Base-by-base conservation (phyloP, 2,113 vertebrate species). In the Triplophysa rosa region DNA sequence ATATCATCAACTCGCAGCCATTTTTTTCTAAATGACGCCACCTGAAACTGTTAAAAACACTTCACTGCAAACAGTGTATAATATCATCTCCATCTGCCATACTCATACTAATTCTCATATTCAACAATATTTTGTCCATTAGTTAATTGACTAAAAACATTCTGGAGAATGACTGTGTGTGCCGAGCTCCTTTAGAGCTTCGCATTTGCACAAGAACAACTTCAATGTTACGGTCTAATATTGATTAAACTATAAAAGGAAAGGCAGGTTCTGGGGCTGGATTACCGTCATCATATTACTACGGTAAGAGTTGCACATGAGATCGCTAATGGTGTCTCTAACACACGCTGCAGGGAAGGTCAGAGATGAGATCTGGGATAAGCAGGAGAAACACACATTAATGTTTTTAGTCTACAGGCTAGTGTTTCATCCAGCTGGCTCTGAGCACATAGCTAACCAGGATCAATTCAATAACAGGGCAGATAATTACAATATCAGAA, bases 281-380 rank as follows among this genome's bases (percentile, higher is more conserved):
- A 77, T 82, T 81, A 81, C 75, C 66, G 77, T 85, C 80, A 79
- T 83, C 82, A 81, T 83, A 81, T 81, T 81, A 79, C 67, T 67
- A 78, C 69, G 66, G 74, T 82, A 82, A 84, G 81, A 83, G 84
- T 79, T 61, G 84, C 76, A 82, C 73, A 58, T 78, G 78, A 78
- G 77, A 77, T 83, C 52, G 76, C 70, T 85, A 78, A 83, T 79
- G 78, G 82, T 81, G 82, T 63, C 77, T 9, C 80, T 84, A 82
- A 84, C 83, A 81, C 79, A 72, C 64, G 79, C 84, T 85, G 69
- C 78, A 78, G 84, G 84, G 82, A 85, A 85, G 84, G 84, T 85
- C 84, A 85, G 71, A 83, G 79, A 85, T 84, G 65, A 84, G 83
- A 82, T 77, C 70, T 76, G 52, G 58, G 83, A 84, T 84, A 84